These are phyloP conservation scores for Drosophila merina DNA, from an alignment of 2,888 invertebrate species.

Conservation along the genomic window DNA sequence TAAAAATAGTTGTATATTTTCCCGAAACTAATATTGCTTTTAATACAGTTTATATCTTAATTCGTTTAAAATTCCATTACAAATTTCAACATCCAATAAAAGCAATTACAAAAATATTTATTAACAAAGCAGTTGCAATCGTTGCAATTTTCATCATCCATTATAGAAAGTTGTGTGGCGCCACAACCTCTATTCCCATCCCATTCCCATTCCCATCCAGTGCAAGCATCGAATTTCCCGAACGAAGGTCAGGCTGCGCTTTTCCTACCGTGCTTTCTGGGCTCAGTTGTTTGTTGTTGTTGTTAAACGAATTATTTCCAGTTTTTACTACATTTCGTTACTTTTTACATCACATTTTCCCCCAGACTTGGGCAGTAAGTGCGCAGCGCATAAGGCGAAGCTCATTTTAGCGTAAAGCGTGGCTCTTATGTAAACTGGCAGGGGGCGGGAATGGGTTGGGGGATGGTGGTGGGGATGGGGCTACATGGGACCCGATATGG, in stretches of 20 bases:
- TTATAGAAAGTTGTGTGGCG: slow-evolving; percentile 70
- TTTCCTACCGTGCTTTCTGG: slow-evolving; percentile 14
- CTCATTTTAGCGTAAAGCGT: slow-evolving; percentile 67
- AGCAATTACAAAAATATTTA: slow-evolving; percentile 17
- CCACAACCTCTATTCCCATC: slow-evolving; percentile 5
- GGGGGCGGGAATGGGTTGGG: not conserved
- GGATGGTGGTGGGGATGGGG: not conserved
- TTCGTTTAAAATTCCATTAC: not conserved
- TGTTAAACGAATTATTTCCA: slow-evolving; percentile 58
- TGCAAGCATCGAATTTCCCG: slow-evolving; percentile 61
- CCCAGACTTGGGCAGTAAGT: slow-evolving; percentile 49
- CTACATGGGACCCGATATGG: slow-evolving; percentile 29
- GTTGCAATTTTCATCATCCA: slow-evolving; percentile 47
- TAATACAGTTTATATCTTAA: too few relatives aligned
- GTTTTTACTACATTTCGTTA: slow-evolving; percentile 51
- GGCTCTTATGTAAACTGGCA: slow-evolving; percentile 58
- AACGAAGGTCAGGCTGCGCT: slow-evolving; percentile 71
- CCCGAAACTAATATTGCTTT: too few relatives aligned
- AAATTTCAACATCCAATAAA: slow-evolving; percentile 28
- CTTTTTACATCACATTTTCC: slow-evolving; percentile 56
- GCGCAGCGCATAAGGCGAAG: slow-evolving; percentile 67
- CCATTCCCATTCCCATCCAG: not conserved
- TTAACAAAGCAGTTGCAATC: slow-evolving; percentile 32
- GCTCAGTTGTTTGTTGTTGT: not conserved
- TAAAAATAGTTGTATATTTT: too few relatives aligned